Percentiles rank a stretch among this genome's conserved stretches.
These are phyloP conservation scores for Phylloscopus trochiloides DNA, from an alignment of 2,113 vertebrate genomes.

Conservation along the genomic window DNA sequence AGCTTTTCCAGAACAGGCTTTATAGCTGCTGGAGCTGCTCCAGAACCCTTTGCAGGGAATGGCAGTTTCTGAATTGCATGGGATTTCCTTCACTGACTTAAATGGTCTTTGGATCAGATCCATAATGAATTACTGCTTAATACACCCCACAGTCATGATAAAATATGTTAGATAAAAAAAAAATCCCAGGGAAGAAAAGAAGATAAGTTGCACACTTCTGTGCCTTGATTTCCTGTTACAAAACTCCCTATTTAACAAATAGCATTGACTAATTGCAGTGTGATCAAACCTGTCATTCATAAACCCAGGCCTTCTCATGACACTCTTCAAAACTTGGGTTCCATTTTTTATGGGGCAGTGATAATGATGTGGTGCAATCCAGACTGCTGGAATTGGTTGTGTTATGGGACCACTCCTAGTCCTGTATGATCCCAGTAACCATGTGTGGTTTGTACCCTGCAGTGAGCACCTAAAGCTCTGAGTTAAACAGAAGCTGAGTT, in stretches of 20 bases:
- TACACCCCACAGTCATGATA: neutral
- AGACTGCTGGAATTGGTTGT: fast-evolving
- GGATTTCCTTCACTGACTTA: neutral
- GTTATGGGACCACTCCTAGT: neutral
- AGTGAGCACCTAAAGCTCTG: neutral
- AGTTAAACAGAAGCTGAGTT: neutral
- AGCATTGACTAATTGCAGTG: fast-evolving
- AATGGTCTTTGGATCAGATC: neutral
- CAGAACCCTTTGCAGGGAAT: neutral
- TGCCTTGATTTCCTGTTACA: neutral
- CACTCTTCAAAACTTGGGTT: neutral
- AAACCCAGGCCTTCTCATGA: neutral
- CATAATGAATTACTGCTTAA: neutral
- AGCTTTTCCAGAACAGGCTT: neutral
- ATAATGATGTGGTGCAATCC: neutral
- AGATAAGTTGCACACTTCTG: neutral
- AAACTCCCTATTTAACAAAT: neutral
- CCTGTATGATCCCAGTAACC: neutral
- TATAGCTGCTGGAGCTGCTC: neutral
- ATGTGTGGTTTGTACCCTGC: neutral
- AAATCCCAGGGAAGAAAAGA: neutral
- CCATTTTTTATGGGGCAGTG: neutral
- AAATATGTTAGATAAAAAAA: neutral
- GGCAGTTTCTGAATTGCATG: neutral
- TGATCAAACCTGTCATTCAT: neutral